Conservation (phyloP, 2,888 invertebrate species). For the Ornithoptera alexandrae region DNA sequence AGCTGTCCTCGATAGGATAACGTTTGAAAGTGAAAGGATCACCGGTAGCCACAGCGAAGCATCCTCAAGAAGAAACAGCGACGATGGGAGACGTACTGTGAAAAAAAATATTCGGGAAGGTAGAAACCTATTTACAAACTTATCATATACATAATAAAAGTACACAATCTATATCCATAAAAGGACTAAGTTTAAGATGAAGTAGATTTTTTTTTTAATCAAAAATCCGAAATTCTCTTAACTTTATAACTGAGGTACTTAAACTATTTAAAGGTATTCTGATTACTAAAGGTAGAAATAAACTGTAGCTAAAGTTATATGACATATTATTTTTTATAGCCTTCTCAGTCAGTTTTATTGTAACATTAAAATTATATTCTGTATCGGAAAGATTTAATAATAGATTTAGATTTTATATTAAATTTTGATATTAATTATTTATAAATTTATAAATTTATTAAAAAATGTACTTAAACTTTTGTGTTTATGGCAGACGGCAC, state of each 20-base stretch:
- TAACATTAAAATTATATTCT: background rate
- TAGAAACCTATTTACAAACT: conserved; percentile 33
- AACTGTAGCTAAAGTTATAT: background rate
- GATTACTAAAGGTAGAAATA: background rate
- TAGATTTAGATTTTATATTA: too few relatives aligned
- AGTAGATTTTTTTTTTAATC: background rate
- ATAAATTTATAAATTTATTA: background rate
- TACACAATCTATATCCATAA: background rate
- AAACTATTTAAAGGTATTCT: background rate
- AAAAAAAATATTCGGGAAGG: conserved; percentile 56
- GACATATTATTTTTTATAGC: background rate
- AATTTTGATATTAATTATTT: background rate
- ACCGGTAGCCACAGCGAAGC: conserved; percentile 58
- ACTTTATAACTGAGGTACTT: background rate
- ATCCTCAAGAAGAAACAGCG: conserved; percentile 69
- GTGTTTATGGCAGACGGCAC: conserved; percentile 58
- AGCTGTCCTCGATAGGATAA: conserved; percentile 53
- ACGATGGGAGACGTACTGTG: conserved; percentile 55
- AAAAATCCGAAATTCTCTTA: background rate
- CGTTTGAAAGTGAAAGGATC: conserved; percentile 62
- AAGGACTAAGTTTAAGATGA: background rate
- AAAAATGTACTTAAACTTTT: background rate
- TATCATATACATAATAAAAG: background rate
- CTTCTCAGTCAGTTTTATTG: background rate
- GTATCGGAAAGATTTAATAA: background rate